Evolutionary conservation across 2,113 vertebrate species (phyloP).

Genomic region (Ammospiza nelsoni): DNA sequence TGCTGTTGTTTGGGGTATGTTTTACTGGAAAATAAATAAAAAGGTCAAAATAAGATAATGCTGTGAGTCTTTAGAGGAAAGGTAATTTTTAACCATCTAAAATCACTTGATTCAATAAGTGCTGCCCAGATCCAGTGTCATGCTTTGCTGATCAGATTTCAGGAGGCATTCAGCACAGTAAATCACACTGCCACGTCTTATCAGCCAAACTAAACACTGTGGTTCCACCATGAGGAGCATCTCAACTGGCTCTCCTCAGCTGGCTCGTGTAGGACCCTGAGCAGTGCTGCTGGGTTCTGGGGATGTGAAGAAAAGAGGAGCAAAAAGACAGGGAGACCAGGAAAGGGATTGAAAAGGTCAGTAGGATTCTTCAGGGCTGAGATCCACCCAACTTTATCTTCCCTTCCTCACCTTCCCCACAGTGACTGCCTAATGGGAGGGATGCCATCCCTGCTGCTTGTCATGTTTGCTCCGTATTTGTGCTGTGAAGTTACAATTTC

Average conservation of each 20-base stretch:
- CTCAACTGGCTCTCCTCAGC: neutral
- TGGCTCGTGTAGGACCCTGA: neutral
- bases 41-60: neutral
- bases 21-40: neutral
- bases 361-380: neutral
- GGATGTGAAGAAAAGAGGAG: neutral
- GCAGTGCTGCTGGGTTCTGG: neutral
- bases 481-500: neutral
- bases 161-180: neutral
- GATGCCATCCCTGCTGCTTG: neutral
- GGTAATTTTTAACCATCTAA: neutral
- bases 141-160: constrained; percentile 14
- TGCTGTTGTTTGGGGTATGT: neutral
- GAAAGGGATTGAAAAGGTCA: neutral
- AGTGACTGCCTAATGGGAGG: neutral
- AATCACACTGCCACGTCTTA: neutral
- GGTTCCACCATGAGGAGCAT: neutral
- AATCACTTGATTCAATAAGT: neutral
- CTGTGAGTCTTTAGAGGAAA: neutral
- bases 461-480: neutral
- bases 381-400: neutral
- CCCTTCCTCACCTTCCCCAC: neutral
- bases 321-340: neutral
- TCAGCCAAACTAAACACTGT: neutral
- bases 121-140: neutral